Evolutionary conservation across 92 coral and sea anemone genomes (phyloP).

Genomic region (Bergia sp.): DNA sequence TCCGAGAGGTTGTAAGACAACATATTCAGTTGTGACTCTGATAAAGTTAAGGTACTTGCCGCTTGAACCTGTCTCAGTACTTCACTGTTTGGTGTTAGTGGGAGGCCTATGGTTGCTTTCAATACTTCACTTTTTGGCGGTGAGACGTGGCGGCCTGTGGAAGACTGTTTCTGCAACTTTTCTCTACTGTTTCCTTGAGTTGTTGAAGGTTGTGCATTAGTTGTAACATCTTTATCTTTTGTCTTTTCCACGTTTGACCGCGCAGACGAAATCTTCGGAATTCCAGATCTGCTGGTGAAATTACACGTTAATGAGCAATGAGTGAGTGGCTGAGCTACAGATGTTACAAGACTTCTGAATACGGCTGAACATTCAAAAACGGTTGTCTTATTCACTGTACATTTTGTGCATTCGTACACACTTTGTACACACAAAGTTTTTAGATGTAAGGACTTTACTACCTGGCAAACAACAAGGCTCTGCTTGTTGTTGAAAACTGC

Average conservation of each 20-base stretch:
- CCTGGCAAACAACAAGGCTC: no score
- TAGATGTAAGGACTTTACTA: no score
- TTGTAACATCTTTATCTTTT: not conserved
- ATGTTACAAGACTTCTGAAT: no score
- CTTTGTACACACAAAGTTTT: no score
- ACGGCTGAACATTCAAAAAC: no score
- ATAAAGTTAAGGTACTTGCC: conserved; percentile 49
- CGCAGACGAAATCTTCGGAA: conserved; percentile 8
- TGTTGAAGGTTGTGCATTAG: not conserved
- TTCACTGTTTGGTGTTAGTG: conserved; percentile 41
- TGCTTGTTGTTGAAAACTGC: no score
- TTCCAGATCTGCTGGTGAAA: not conserved
- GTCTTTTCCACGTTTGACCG: not conserved
- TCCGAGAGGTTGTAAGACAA: conserved; percentile 78
- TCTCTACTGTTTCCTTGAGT: not conserved
- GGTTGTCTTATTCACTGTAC: no score
- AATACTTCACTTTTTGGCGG: not conserved
- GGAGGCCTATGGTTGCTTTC: not conserved
- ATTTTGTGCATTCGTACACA: no score
- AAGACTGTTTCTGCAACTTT: not conserved
- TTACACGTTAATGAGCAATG: not conserved
- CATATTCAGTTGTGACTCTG: conserved; percentile 71
- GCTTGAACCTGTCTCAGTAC: conserved; percentile 38
- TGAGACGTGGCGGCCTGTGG: conserved; percentile 11
- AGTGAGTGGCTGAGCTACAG: not conserved